Evolutionary conservation across 2,888 invertebrate species (phyloP).

Genomic region (Melieria picta): DNA sequence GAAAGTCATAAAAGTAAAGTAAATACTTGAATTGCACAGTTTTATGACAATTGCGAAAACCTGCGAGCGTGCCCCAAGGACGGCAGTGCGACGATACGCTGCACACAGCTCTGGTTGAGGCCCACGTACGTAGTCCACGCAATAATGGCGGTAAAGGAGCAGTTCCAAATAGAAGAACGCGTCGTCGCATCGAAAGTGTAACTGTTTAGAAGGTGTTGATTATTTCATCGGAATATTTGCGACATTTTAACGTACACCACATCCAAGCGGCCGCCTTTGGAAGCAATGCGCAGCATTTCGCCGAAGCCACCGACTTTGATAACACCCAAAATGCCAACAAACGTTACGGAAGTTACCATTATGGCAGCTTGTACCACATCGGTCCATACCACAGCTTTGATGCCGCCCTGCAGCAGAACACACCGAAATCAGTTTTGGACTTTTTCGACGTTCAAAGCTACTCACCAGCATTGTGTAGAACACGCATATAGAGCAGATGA

Average conservation of each 20-base stretch:
- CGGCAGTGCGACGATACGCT: conserved; percentile 74
- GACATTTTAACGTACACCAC: conserved; percentile 57
- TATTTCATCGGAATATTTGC: not conserved
- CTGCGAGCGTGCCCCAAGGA: conserved; percentile 70
- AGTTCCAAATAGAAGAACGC: conserved; percentile 74
- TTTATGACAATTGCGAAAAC: conserved; percentile 48
- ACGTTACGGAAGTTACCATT: conserved; percentile 62
- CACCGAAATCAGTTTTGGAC: not conserved
- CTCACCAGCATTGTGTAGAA: conserved; percentile 72
- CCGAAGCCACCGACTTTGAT: conserved; percentile 63
- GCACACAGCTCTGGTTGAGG: conserved; percentile 79
- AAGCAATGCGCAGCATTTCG: conserved; percentile 60
- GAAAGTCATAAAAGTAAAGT: not conserved
- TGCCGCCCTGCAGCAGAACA: conserved; percentile 62
- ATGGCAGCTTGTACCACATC: conserved; percentile 67
- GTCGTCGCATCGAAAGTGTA: conserved; percentile 71
- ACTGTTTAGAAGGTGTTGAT: conserved; percentile 61
- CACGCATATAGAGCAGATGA: conserved; percentile 69
- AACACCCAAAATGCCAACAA: conserved; percentile 64
- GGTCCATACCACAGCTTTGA: conserved; percentile 69
- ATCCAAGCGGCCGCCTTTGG: conserved; percentile 61
- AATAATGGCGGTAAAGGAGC: conserved; percentile 70
- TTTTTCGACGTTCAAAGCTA: conserved; percentile 35
- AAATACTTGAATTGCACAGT: not conserved
- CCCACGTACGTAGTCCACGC: conserved; percentile 74